These are phyloP conservation scores for Lithophane leautieri DNA, from an alignment of 2,888 invertebrate genomes.

Conservation along the genomic window DNA sequence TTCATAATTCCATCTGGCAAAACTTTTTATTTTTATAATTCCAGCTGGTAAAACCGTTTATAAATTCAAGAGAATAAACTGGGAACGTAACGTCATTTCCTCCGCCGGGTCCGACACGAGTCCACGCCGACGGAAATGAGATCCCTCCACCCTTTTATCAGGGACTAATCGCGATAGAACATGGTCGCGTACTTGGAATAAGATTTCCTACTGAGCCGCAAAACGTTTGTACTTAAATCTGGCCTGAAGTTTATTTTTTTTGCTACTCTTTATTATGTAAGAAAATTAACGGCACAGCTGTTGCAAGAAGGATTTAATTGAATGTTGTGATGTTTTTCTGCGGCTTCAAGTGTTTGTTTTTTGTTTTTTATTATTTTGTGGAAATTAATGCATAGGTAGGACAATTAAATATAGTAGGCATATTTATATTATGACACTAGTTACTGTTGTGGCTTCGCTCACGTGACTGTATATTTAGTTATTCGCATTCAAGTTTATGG, in stretches of 20 bases:
- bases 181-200: slow-evolving; percentile 73
- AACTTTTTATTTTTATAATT: slow-evolving; percentile 55
- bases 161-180: slow-evolving; percentile 78
- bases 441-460: too few species aligned
- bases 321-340: slow-evolving; percentile 11
- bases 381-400: not conserved
- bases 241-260: slow-evolving; percentile 39
- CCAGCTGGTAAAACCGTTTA: slow-evolving; percentile 59
- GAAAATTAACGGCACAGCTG: slow-evolving; percentile 30
- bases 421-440: not conserved
- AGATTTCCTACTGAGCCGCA: slow-evolving; percentile 67
- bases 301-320: slow-evolving; percentile 29
- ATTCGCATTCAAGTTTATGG: not conserved
- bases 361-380: not conserved
- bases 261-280: slow-evolving; percentile 26
- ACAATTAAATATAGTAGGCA: not conserved
- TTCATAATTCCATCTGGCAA: slow-evolving; percentile 29
- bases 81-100: slow-evolving; percentile 75
- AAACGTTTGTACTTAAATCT: slow-evolving; percentile 57
- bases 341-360: not conserved
- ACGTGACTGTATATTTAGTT: not conserved
- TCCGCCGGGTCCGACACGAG: slow-evolving; percentile 75
- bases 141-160: slow-evolving; percentile 81
- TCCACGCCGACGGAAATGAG: slow-evolving; percentile 80
- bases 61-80: slow-evolving; percentile 76